Percentiles rank a stretch among this genome's conserved stretches.
Conservation (phyloP, 1,140 invertebrate species). For the Bradynema listronoti region DNA sequence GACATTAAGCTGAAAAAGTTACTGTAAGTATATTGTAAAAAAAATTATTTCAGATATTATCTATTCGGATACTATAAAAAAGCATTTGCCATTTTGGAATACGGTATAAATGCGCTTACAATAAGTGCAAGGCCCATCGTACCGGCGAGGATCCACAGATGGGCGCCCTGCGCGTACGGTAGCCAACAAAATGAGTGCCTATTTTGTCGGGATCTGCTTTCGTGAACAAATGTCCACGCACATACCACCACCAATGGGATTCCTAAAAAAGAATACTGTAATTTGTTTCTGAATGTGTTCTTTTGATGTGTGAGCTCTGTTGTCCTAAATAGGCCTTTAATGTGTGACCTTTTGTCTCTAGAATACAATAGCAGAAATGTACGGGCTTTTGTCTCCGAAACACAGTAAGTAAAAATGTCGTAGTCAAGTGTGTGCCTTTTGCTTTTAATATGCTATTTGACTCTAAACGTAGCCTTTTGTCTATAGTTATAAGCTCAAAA, state of each 20-base stretch:
- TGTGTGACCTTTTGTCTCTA: too few relatives aligned
- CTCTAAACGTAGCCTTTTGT: too few relatives aligned
- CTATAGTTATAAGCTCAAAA: not conserved
- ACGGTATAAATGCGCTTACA: not conserved
- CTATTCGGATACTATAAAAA: not conserved
- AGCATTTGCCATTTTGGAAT: not conserved
- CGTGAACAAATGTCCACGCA: conserved; percentile 49
- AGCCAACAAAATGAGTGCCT: conserved; percentile 52
- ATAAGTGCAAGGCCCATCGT: conserved; percentile 54
- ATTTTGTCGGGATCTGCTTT: conserved; percentile 35
- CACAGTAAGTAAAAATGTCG: too few relatives aligned
- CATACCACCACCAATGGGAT: conserved; percentile 53
- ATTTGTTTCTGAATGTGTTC: conserved; percentile 11
- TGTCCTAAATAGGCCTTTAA: too few relatives aligned
- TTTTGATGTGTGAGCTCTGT: too few relatives aligned
- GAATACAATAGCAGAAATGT: too few relatives aligned
- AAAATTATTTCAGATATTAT: not conserved
- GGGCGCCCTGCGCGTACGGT: conserved; percentile 54
- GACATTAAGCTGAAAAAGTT: conserved; percentile 51
- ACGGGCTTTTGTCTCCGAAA: too few relatives aligned
- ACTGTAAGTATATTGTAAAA: not conserved
- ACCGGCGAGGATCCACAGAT: conserved; percentile 55
- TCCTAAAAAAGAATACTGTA: conserved; percentile 36
- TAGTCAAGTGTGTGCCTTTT: too few relatives aligned
- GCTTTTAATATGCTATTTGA: too few relatives aligned